These are phyloP conservation scores for Chelonia mydas DNA, from an alignment of 2,797 vertebrate species.

Conservation along the genomic window DNA sequence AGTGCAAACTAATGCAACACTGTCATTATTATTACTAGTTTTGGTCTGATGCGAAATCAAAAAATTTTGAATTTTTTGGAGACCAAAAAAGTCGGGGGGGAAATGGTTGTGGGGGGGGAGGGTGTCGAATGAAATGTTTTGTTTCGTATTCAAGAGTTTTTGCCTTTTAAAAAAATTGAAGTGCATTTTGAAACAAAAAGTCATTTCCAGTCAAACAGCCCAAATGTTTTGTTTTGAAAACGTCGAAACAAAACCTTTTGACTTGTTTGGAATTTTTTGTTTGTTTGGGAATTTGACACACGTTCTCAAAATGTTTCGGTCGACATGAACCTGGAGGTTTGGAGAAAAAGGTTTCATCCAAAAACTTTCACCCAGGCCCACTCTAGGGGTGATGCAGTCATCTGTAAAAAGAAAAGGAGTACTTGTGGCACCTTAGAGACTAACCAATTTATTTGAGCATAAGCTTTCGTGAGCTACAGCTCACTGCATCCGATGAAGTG, in stretches of 20 bases:
- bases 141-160: background rate
- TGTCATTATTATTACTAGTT: background rate
- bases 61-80: background rate
- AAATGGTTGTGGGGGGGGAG: background rate
- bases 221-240: background rate
- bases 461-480: no score
- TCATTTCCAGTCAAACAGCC: background rate
- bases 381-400: background rate
- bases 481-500: no score
- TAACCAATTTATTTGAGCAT: no score
- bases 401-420: no score
- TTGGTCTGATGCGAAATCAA: no score
- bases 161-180: background rate
- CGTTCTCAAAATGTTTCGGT: background rate
- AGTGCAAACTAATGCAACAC: accelerated
- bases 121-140: background rate
- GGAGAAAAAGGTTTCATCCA: background rate
- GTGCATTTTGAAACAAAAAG: background rate
- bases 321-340: background rate
- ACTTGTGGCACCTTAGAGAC: no score
- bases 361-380: background rate
- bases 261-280: background rate
- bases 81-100: background rate
- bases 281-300: background rate
- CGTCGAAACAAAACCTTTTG: background rate